Percentiles rank a stretch among this genome's conserved stretches.
These are phyloP conservation scores for Columbina picui DNA, from an alignment of 2,113 vertebrate genomes.

Conservation along the genomic window DNA sequence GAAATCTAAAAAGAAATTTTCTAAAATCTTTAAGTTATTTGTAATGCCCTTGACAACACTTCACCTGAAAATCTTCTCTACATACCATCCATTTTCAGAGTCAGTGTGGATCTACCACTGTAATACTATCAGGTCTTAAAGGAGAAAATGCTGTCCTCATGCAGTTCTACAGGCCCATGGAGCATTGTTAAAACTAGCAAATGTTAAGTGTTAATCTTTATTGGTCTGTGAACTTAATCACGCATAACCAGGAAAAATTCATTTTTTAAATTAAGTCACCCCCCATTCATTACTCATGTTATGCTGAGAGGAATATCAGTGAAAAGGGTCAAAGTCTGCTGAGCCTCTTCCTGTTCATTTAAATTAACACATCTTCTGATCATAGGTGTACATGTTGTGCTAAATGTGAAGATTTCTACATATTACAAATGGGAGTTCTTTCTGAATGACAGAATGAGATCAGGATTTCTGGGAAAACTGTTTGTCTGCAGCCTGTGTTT, in stretches of 20 bases:
- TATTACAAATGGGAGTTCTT: neutral
- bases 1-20: neutral
- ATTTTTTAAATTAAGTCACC: conserved; percentile 74
- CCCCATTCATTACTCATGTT: conserved; percentile 64
- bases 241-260: conserved; percentile 58
- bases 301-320: conserved; percentile 61
- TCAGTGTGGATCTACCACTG: neutral
- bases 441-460: neutral
- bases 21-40: neutral
- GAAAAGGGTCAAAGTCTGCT: conserved; percentile 26
- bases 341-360: conserved; percentile 42
- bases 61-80: neutral
- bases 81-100: neutral
- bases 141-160: conserved; percentile 7
- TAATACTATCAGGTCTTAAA: neutral
- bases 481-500: neutral
- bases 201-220: conserved; percentile 73
- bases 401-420: neutral
- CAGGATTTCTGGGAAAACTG: neutral
- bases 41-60: neutral
- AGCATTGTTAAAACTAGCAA: conserved; percentile 65
- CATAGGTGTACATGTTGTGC: neutral
- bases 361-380: conserved; percentile 30
- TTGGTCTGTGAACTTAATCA: conserved; percentile 70
- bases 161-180: neutral